Conservation (phyloP, 2,888 invertebrate genomes). For the Gnatocerus cornutus region DNA sequence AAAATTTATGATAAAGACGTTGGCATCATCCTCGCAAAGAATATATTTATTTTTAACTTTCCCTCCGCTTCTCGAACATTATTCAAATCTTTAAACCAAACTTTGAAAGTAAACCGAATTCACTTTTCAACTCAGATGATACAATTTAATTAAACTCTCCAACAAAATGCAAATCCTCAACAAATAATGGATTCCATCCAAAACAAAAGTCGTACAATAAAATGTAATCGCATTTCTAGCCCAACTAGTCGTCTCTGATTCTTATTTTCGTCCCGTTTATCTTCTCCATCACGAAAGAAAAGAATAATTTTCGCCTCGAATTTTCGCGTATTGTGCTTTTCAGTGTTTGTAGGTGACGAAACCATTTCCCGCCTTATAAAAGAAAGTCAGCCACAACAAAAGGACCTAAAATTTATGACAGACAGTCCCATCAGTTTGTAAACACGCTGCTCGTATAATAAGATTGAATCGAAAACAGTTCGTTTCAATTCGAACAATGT, state of each 20-base stretch:
- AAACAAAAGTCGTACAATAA: slow-evolving; percentile 7
- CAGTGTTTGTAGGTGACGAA: slow-evolving; percentile 26
- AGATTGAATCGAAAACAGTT: slow-evolving; percentile 24
- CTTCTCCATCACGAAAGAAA: background rate
- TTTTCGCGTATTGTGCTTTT: slow-evolving; percentile 18
- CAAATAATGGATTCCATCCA: slow-evolving; percentile 9
- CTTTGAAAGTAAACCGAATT: slow-evolving; percentile 31
- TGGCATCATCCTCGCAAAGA: slow-evolving; percentile 6
- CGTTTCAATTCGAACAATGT: slow-evolving; percentile 29
- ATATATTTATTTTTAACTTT: slow-evolving; percentile 25
- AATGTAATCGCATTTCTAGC: background rate
- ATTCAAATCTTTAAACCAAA: slow-evolving; percentile 34
- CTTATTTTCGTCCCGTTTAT: background rate
- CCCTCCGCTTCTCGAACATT: slow-evolving; percentile 21
- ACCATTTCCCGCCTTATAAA: slow-evolving; percentile 15
- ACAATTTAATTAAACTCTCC: slow-evolving; percentile 28
- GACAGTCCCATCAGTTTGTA: slow-evolving; percentile 24
- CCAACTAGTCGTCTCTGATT: background rate
- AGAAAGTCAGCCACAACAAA: slow-evolving; percentile 34
- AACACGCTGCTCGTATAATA: slow-evolving; percentile 22
- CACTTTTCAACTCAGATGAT: slow-evolving; percentile 22
- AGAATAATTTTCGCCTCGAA: slow-evolving; percentile 23
- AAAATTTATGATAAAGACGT: slow-evolving; percentile 18
- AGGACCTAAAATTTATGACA: slow-evolving; percentile 35
- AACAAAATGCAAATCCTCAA: slow-evolving; percentile 17